Evolutionary conservation across 2,888 invertebrate species (phyloP).

Genomic region (Caenorhabditis sp.): DNA sequence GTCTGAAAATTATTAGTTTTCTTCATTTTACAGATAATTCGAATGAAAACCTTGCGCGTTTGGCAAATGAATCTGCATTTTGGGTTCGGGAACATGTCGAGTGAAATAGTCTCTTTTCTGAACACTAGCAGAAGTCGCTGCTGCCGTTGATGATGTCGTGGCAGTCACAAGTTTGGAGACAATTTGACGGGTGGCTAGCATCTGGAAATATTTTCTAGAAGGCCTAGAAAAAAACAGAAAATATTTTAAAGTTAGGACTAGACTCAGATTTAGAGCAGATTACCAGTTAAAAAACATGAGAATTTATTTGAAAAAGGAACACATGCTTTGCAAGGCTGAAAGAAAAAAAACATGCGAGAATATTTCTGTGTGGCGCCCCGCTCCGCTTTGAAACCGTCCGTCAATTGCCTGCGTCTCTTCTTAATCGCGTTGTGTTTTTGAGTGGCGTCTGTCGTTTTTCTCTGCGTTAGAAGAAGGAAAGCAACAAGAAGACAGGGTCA

Average conservation of each 20-base stretch:
- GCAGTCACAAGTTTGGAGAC: slow-evolving; percentile 16
- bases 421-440: neutral
- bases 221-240: neutral
- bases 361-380: slow-evolving; percentile 7
- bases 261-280: neutral
- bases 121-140: neutral
- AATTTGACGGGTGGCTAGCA: slow-evolving; percentile 42
- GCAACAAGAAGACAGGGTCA: neutral
- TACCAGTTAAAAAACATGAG: neutral
- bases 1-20: slow-evolving; percentile 10
- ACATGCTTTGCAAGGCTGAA: neutral
- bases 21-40: neutral
- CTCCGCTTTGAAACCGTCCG: slow-evolving; percentile 52
- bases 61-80: slow-evolving; percentile 65
- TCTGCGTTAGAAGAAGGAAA: slow-evolving; percentile 16
- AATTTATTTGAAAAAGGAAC: neutral
- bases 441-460: neutral
- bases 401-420: slow-evolving; percentile 37
- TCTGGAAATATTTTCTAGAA: slow-evolving; percentile 14
- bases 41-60: slow-evolving; percentile 52
- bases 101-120: slow-evolving; percentile 59
- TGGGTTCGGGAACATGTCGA: slow-evolving; percentile 62
- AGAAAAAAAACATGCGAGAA: neutral
- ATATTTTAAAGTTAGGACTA: neutral
- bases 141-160: slow-evolving; percentile 6